phyloP scores from a whole-genome alignment of 2,888 invertebrate species.

The Lordiphosa andalusiaca region DNA sequence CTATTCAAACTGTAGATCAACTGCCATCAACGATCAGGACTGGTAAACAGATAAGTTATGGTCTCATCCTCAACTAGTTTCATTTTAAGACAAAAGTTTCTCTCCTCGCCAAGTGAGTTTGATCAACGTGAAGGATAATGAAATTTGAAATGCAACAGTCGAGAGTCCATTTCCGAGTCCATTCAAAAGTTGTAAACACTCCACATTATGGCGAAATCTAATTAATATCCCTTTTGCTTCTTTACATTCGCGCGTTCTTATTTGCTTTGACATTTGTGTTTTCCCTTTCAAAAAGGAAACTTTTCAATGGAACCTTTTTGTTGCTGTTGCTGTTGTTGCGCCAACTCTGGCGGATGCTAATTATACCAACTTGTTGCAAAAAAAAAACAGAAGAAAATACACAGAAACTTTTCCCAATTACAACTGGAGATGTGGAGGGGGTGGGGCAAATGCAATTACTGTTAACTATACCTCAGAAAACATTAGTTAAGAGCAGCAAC shows the following conservation, averaged over 20 bases:
- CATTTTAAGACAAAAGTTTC: no score
- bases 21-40: no score
- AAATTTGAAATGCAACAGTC: no score
- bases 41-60: no score
- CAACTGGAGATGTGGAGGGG: slow-evolving; percentile 47
- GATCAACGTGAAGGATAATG: no score
- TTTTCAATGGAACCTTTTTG: slow-evolving; percentile 9
- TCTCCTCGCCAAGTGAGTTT: no score
- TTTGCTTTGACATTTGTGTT: slow-evolving; percentile 9
- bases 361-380: slow-evolving; percentile 25
- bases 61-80: no score
- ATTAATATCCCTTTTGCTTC: slow-evolving; percentile 5
- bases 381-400: no score
- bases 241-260: background rate
- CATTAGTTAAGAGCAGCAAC: slow-evolving; percentile 41
- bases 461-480: slow-evolving; percentile 46
- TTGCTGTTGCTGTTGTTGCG: slow-evolving; percentile 5
- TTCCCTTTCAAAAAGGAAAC: slow-evolving; percentile 16
- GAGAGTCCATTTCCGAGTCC: no score
- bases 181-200: no score
- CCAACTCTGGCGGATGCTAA: slow-evolving; percentile 1
- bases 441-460: slow-evolving; percentile 54
- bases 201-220: background rate
- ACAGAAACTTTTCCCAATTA: slow-evolving; percentile 33
- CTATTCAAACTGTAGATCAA: no score